Evolutionary conservation across 2,113 vertebrate species (phyloP).

Genomic region (Diphyllodes magnificus): DNA sequence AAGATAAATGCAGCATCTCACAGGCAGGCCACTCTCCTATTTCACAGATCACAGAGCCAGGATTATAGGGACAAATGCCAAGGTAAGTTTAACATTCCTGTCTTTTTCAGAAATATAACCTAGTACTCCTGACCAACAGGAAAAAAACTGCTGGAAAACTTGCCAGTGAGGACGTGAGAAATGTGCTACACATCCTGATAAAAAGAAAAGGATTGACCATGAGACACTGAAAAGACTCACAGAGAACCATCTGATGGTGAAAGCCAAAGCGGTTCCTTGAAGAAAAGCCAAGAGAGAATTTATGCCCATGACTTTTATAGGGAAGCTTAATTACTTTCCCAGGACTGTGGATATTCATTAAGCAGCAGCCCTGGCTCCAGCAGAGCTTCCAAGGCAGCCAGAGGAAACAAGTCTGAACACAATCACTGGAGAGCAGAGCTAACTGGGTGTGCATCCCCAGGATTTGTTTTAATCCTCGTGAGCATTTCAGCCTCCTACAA

Average conservation of each 20-base stretch:
- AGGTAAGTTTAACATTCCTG: background rate
- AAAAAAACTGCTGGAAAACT: background rate
- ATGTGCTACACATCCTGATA: background rate
- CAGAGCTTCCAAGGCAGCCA: background rate
- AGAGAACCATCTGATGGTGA: background rate
- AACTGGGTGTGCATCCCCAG: background rate
- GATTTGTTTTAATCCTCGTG: background rate
- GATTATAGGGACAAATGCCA: background rate
- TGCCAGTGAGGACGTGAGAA: background rate
- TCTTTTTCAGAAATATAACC: background rate
- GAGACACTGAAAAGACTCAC: background rate
- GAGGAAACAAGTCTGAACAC: constrained; percentile 33
- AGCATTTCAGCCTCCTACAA: background rate
- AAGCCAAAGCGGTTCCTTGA: background rate
- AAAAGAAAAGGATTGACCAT: background rate
- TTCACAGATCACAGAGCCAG: background rate
- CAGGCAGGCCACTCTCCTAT: background rate
- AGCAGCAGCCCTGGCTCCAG: constrained; percentile 30
- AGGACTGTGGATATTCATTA: constrained; percentile 32
- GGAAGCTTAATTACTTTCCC: constrained; percentile 54
- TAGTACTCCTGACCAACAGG: background rate
- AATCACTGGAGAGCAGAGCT: background rate
- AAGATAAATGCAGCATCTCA: background rate
- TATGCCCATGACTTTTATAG: constrained; percentile 28
- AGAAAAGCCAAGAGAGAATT: constrained; percentile 38